A percentile compares a stretch with the other conserved stretches of the same genome.
These are phyloP conservation scores for Pogonomyrmex barbatus DNA, from an alignment of 1,140 invertebrate species.

Conservation along the genomic window DNA sequence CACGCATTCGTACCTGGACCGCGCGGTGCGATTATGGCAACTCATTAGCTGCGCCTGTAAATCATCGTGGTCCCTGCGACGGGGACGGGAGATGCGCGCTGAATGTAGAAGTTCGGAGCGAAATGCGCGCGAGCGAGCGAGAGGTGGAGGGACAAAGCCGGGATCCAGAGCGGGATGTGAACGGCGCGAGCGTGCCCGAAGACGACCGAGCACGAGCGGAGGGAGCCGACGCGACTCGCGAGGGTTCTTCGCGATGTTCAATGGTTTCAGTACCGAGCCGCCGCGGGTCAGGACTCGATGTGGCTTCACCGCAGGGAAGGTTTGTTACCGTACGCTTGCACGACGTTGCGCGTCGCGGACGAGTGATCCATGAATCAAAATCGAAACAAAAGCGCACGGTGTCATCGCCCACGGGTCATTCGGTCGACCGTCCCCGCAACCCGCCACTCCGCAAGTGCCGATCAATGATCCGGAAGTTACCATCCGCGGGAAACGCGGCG, in stretches of 20 bases:
- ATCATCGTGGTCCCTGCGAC: slow-evolving; percentile 73
- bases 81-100: slow-evolving; percentile 54
- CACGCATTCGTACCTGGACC: slow-evolving; percentile 46
- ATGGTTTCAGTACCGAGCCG: slow-evolving; percentile 84
- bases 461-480: background rate
- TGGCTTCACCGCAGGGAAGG: slow-evolving; percentile 46
- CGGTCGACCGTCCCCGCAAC: background rate
- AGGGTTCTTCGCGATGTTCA: slow-evolving; percentile 77
- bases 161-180: background rate
- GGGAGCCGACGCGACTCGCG: slow-evolving; percentile 74
- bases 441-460: slow-evolving; percentile 15
- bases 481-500: background rate
- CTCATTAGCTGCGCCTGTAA: slow-evolving; percentile 81
- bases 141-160: background rate
- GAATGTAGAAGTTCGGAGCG: slow-evolving; percentile 49
- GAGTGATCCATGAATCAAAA: slow-evolving; percentile 68
- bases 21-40: slow-evolving; percentile 67
- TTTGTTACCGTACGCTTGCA: slow-evolving; percentile 6
- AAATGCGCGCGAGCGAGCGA: slow-evolving; percentile 26
- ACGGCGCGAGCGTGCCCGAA: slow-evolving; percentile 69
- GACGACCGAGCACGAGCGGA: slow-evolving; percentile 68
- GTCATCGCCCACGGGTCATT: too few species aligned
- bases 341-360: slow-evolving; percentile 29
- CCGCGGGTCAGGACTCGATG: slow-evolving; percentile 81
- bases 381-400: background rate